These are phyloP conservation scores for Urophycis tenuis DNA, from an alignment of 2,797 vertebrate genomes.

Conservation along the genomic window DNA sequence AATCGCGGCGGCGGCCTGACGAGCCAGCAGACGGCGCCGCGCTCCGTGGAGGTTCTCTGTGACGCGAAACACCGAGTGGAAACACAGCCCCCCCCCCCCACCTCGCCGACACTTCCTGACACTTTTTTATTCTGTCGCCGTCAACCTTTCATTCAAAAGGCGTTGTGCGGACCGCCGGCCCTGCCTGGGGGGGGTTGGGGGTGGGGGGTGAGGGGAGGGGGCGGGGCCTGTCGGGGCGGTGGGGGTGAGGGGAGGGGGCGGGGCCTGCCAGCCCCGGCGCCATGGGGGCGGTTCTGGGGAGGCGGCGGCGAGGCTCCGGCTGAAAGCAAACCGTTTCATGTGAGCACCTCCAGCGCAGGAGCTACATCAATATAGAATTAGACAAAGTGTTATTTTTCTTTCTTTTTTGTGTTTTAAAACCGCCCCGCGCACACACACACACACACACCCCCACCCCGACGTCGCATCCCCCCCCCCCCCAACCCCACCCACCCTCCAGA, in stretches of 20 bases:
- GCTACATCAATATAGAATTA: conserved; percentile 74
- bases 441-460: conserved; percentile 16
- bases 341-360: conserved; percentile 65
- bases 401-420: conserved; percentile 59
- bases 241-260: not conserved
- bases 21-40: conserved; percentile 15
- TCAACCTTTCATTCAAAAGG: conserved; percentile 63
- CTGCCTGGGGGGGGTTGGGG: no score
- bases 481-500: conserved; percentile 65
- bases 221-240: conserved; percentile 45
- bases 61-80: no score
- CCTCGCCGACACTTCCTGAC: no score
- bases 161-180: conserved; percentile 36
- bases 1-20: conserved; percentile 33
- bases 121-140: conserved; percentile 53
- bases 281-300: no score
- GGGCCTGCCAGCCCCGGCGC: no score
- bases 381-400: conserved; percentile 67
- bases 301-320: conserved; percentile 53
- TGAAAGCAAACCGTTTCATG: conserved; percentile 67
- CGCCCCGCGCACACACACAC: no score
- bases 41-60: conserved; percentile 39
- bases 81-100: no score
- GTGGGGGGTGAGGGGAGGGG: no score
- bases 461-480: conserved; percentile 53